These are phyloP conservation scores for Natrix natrix DNA, from an alignment of 2,797 vertebrate genomes.

Conservation along the genomic window DNA sequence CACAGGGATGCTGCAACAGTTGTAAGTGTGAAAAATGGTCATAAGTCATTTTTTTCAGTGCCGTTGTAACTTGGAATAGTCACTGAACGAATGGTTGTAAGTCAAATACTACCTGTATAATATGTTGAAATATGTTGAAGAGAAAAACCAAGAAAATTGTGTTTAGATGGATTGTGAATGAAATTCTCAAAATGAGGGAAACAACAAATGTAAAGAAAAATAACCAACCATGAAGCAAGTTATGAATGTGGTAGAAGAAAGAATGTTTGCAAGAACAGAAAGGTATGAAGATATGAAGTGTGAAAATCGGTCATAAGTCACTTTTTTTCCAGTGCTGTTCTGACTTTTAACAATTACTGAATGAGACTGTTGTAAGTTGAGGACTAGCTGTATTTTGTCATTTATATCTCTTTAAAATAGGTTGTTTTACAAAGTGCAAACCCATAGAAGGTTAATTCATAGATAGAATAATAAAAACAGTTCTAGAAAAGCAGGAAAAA, in stretches of 20 bases:
- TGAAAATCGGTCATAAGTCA: neutral
- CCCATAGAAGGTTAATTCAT: neutral
- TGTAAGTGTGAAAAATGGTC: neutral
- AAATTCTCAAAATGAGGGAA: neutral
- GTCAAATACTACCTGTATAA: neutral
- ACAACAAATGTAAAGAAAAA: neutral
- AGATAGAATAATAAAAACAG: neutral
- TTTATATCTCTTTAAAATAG: neutral
- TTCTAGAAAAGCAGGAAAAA: neutral
- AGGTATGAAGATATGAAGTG: neutral
- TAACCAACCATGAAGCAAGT: neutral
- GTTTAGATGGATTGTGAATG: neutral
- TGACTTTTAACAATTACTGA: neutral
- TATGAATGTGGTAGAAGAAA: neutral
- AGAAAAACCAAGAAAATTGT: neutral
- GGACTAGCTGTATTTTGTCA: constrained; percentile 10
- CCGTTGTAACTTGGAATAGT: neutral
- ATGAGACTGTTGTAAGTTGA: neutral
- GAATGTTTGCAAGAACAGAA: neutral
- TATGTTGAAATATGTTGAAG: neutral
- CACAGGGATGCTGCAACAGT: neutral
- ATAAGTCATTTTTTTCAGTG: neutral
- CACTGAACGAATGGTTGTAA: neutral
- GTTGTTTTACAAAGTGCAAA: neutral
- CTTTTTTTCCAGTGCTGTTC: neutral